Base-by-base conservation (phyloP, 1,140 invertebrate genomes). In the Zelostemma sp. region DNA sequence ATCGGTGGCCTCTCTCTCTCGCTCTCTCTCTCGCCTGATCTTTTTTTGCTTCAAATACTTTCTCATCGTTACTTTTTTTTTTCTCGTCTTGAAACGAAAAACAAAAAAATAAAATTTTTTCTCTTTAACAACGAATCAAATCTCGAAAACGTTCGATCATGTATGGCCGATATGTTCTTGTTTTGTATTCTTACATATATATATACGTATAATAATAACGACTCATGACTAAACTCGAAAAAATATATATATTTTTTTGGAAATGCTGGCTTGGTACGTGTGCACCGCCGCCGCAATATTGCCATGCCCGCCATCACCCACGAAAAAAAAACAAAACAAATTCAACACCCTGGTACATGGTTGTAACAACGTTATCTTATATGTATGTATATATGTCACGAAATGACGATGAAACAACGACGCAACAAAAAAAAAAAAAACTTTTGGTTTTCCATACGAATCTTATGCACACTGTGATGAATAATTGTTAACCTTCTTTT, bases 211-310 rank as follows among this genome's bases (percentile, higher is more conserved):
- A 64, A 72, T 57, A 14, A 49, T 59, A 21, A 40, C 19, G 12
- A 49, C 50, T 6, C 11, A 63, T 18, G 46, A 45, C 55, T 33
- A 47, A 41, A 43, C 19, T 38, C 57, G 35, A 48, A 19, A 48
- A 67, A 35, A 55, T 45, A 46, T 33, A 17, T 66, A 54, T 62
- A 71, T 68, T 73, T 71, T 35, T 72, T 40, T 58, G 49, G 15
- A 74, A 79, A 77, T 50, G 72, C 71, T 81, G 80, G 74, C 77
- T 81, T 77, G 74, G 71, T 80, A 81, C 66, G 66, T 78, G 71
- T 82, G 78, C 76, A 82, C 75, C 68, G 70, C 72, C 66, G 75
- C 61, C 68, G 76, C 78, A 81, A 80, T 76, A 79, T 77, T 76
- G 64, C 74, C 78, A 76, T 82, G 61, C 59, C 68, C 62, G 72